phyloP scores from a whole-genome alignment of 2,797 vertebrate genomes.

The Synaphobranchus kaupii region DNA sequence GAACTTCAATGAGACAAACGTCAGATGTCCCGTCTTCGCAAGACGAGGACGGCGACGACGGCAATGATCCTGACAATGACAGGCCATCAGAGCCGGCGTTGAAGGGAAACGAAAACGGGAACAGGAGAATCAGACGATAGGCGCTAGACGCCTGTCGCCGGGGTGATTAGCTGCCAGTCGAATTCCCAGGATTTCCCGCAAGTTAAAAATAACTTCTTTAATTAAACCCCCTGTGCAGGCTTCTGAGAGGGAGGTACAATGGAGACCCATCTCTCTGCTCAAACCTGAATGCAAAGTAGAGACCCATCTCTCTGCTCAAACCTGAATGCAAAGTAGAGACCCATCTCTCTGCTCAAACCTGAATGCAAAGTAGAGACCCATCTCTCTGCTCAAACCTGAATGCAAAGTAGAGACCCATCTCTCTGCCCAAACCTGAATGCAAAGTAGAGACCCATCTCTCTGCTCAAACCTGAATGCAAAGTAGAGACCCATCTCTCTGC shows the following conservation, averaged over 20 bases:
- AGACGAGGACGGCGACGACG: background rate
- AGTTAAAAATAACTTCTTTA: constrained; percentile 28
- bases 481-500: too few relatives aligned
- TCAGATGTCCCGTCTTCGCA: background rate
- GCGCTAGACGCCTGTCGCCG: background rate
- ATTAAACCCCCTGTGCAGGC: constrained; percentile 18
- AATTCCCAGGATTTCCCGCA: background rate
- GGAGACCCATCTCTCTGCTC: background rate
- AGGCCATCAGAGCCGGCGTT: background rate
- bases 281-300: too few relatives aligned
- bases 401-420: too few relatives aligned
- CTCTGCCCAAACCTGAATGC: too few relatives aligned
- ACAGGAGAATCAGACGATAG: background rate
- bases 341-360: too few relatives aligned
- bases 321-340: too few relatives aligned
- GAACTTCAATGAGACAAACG: background rate
- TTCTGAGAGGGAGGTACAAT: background rate
- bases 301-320: too few relatives aligned
- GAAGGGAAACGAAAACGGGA: background rate
- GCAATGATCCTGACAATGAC: background rate
- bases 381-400: too few relatives aligned
- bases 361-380: too few relatives aligned
- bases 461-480: too few relatives aligned
- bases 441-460: too few relatives aligned
- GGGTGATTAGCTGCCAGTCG: constrained; percentile 17